A percentile compares a stretch with the other conserved stretches of the same genome.
These are phyloP conservation scores for Monochamus alternatus DNA, from an alignment of 2,888 invertebrate species.

Conservation along the genomic window DNA sequence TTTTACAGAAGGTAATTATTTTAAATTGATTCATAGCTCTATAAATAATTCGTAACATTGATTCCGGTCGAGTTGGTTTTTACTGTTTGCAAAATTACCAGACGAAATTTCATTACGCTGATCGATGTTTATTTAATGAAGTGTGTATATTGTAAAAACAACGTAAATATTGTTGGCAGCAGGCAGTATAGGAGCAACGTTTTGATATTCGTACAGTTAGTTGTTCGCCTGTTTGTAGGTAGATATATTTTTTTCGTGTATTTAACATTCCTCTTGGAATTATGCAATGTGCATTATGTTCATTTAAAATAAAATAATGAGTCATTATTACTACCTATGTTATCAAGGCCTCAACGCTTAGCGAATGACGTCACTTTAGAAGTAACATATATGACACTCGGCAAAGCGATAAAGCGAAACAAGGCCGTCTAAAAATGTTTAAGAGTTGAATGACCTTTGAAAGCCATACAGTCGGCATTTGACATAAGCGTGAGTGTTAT, in stretches of 20 bases:
- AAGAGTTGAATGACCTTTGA: too few relatives aligned
- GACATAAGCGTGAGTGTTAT: too few relatives aligned
- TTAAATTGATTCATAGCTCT: constrained; percentile 30
- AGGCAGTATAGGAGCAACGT: background rate
- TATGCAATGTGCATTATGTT: too few relatives aligned
- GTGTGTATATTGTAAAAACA: background rate
- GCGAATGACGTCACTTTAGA: too few relatives aligned
- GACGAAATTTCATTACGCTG: background rate
- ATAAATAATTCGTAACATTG: constrained; percentile 22
- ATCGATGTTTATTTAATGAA: background rate
- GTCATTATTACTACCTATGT: too few relatives aligned
- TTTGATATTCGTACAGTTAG: background rate
- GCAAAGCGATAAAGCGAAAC: too few relatives aligned
- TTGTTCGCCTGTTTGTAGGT: background rate
- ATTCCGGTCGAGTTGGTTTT: background rate
- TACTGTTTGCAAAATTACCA: background rate
- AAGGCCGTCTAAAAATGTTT: too few relatives aligned
- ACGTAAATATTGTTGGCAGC: background rate
- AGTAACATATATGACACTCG: too few relatives aligned
- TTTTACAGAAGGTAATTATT: constrained; percentile 33
- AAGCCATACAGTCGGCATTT: too few relatives aligned
- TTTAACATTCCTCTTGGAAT: too few relatives aligned
- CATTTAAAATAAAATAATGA: too few relatives aligned
- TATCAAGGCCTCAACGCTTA: too few relatives aligned
- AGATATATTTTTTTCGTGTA: background rate